Conservation (phyloP, 2,888 invertebrate genomes). For the Dicranocentrus wangi region DNA sequence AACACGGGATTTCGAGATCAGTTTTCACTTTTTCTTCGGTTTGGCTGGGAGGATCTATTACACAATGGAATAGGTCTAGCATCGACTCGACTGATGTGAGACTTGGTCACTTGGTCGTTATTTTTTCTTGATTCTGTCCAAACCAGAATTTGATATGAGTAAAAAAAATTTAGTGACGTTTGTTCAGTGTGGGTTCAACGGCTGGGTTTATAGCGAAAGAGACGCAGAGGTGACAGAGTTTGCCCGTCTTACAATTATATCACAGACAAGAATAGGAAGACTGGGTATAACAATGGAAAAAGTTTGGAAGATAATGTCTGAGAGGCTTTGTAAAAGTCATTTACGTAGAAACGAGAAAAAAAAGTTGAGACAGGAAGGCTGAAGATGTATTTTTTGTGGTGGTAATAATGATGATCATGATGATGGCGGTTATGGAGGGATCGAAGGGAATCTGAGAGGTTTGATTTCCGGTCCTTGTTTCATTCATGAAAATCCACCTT, state of each 20-base stretch:
- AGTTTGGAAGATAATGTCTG: neutral
- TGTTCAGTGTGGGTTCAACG: too few species aligned
- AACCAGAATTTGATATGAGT: too few species aligned
- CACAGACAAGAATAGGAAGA: too few species aligned
- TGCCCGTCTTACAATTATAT: too few species aligned
- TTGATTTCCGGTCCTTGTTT: conserved; percentile 52
- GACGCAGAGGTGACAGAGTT: too few species aligned
- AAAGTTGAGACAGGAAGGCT: conserved; percentile 46
- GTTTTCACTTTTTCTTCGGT: conserved; percentile 36
- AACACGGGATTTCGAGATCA: conserved; percentile 18
- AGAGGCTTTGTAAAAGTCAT: too few species aligned
- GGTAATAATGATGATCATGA: conserved; percentile 19
- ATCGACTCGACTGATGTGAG: too few species aligned
- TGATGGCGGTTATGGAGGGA: conserved; percentile 37
- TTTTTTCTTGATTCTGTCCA: too few species aligned
- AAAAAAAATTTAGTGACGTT: too few species aligned
- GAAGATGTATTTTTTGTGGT: conserved; percentile 8
- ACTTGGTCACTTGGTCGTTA: too few species aligned
- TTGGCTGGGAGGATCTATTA: neutral
- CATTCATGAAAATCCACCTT: conserved; percentile 13
- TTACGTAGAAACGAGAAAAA: neutral
- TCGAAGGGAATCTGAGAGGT: conserved; percentile 21
- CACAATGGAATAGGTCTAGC: conserved; percentile 21
- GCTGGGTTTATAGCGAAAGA: too few species aligned
- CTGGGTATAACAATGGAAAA: neutral